Conservation (phyloP, 2,888 invertebrate genomes). For the Dynastes maya region DNA sequence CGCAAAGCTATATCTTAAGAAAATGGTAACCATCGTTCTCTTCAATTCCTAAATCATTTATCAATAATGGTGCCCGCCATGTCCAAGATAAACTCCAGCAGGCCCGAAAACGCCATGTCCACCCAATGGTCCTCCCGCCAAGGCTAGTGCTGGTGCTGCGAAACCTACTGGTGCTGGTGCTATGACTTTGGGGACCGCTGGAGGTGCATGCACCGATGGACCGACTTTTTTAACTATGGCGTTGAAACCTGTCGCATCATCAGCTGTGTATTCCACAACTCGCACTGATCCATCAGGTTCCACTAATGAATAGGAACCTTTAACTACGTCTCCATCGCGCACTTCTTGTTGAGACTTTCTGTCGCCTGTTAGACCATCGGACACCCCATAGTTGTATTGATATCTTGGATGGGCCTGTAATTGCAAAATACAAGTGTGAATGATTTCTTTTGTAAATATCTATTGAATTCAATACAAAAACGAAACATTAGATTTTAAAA, state of each 20-base stretch:
- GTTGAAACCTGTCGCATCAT: constrained; percentile 63
- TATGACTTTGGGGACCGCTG: constrained; percentile 46
- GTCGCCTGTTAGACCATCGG: constrained; percentile 77
- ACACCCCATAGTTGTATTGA: constrained; percentile 75
- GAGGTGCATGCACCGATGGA: constrained; percentile 57
- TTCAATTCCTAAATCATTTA: neutral
- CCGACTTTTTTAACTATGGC: constrained; percentile 67
- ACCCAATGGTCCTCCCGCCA: constrained; percentile 33
- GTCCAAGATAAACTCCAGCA: constrained; percentile 46
- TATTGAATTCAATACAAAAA: no score
- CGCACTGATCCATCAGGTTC: constrained; percentile 70
- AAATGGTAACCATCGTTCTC: constrained; percentile 20
- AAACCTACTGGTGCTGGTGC: constrained; percentile 43
- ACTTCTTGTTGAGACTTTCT: constrained; percentile 76
- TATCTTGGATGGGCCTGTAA: constrained; percentile 75
- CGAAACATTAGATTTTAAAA: no score
- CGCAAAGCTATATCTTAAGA: neutral
- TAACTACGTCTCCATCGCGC: constrained; percentile 76
- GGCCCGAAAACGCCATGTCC: constrained; percentile 49
- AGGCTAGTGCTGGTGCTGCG: constrained; percentile 39
- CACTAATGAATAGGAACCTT: constrained; percentile 68
- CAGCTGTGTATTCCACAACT: constrained; percentile 64
- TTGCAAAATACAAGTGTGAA: neutral
- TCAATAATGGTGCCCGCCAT: constrained; percentile 48
- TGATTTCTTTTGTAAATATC: no score